Base-by-base conservation (phyloP, 2,888 invertebrate species). In the Drosophila rellima region DNA sequence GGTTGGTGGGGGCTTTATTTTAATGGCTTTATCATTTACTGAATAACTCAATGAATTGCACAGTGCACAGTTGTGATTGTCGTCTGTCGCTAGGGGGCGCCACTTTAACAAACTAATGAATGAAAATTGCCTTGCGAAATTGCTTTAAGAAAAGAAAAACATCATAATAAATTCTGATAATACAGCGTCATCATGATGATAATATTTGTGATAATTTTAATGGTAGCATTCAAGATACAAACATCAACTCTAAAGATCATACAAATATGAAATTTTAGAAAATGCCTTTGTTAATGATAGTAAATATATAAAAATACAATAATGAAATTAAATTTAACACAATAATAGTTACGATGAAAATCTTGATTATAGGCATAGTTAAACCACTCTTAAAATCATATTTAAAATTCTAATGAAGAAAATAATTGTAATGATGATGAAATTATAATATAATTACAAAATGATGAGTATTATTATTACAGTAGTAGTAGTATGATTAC, bases 1-100 rank as follows among this genome's bases (percentile, higher is more conserved):
- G 11, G 3, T 18, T 7, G 6, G n/a, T 23, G 40, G 4, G 18
- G 7, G 26, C 7, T 33, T 33, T n/a, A 35, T 18, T 52, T 61
- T 54, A 52, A 61, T 61, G 44, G 33, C 42, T 35, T 61, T 44
- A 48, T 39, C 70, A 57, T 56, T 72, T 57, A 35, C 54, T 42
- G 40, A 52, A 37, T 48, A 39, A 54, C 54, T 33, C 37, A 54
- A 52, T 60, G 54, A 60, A 45, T 54, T 29, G 35, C 44, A 42
- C 47, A 20, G 10, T 42, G 39, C 37, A 48, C 47, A 17, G 40
- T 35, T 35, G 26, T 44, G 20, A n/a, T 6, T 51, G 40, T 13
- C 11, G 40, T 13, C 11, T 44, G 33, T 11, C 35, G 52, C 42
- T n/a, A 44, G 42, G 35, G 54, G 54, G 26, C 35, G 54, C 54